Evolutionary conservation across 2,113 vertebrate species (phyloP), one percentile per base, ranked within the genome.

Genomic region (Scytalopus superciliaris): DNA sequence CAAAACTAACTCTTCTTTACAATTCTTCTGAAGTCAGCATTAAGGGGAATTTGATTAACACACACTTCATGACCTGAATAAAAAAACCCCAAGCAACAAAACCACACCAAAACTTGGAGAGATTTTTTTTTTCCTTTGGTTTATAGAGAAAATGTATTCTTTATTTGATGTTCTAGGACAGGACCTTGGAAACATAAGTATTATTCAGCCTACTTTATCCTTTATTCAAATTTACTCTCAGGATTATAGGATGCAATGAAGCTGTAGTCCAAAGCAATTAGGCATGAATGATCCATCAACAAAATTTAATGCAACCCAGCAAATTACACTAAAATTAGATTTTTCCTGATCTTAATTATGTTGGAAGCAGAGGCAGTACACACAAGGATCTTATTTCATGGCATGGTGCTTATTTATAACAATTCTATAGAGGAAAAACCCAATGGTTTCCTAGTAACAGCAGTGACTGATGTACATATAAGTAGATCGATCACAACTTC

Each of bases 371-470:
- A 96, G 85, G 39, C 42, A 94, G 23, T 87, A 91, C 62, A 73
- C 17, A 37, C 42, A 79, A 66, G 64, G 37, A 84, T 81, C 62
- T 90, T 82, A 92, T 90, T 91, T 97, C 90, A 87, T 72, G 67
- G 35, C 50, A 87, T 59, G 40, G 55, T 89, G 70, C 69, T 89
- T 96, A 94, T 93, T 93, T 94, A 74, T 78, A 94, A 94, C 75
- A 78, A 84, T 80, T 83, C 89, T 93, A 93, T 30, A 67, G 92
- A 96, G 88, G 84, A 90, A 95, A 94, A 93, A 45, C 55, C 49
- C 63, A 70, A 31, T 84, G 67, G 95, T 96, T 86, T 91, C 94
- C 93, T 95, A 96, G 92, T 95, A 96, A 96, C 94, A 86, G 81
- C 59, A 59, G 52, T 74, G 90, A 96, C 14, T 93, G 92, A 90